Evolutionary conservation across 2,888 invertebrate species (phyloP), one percentile per base, ranked within the genome.

Genomic region (Rhingia campestris): DNA sequence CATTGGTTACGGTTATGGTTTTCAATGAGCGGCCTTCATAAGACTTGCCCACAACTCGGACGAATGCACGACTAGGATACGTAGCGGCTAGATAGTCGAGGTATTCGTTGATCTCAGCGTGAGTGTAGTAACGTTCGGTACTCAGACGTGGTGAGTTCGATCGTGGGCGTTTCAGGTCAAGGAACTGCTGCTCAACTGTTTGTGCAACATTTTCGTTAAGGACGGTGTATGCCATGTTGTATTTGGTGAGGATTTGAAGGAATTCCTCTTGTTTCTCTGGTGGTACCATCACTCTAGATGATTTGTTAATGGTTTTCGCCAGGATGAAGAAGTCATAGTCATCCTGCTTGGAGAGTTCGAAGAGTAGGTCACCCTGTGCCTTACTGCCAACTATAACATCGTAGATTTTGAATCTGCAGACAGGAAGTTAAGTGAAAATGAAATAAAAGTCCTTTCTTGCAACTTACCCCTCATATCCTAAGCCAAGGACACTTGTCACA

Each of bases 11-110:
- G 45, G 43, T 59, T 6, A 76, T 0, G 33, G 93, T 92, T 66
- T 93, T 93, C 64, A 95, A 90, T 10, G 91, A 88, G 0, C 94
- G 92, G 0, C 92, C 92, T 89, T 95, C 94, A 80, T 89, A 93
- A 49, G 94, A 93, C 14, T 88, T 89, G 0, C 95, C 95, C 53
- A 94, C 92, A 9, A 90, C 91, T 49, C 93, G 92, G 2, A 95
- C 87, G 0, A 91, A 92, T 0, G 93, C 94, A 4, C 93, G 88
- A 6, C 91, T 86, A 0, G 94, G 93, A 88, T 94, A 92, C 7
- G 90, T 87, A 0, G 73, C 74, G 0, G 92, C 92, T 56, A 94
- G 87, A 7, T 90, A 88, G 22, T 92, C 91, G 73, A 94, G 87
- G 81, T 93, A 93, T 0, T 88, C 90, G 77, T 92, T 91, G 37